Conservation (phyloP, 1,140 invertebrate genomes). For the Sminthurides bifidus region DNA sequence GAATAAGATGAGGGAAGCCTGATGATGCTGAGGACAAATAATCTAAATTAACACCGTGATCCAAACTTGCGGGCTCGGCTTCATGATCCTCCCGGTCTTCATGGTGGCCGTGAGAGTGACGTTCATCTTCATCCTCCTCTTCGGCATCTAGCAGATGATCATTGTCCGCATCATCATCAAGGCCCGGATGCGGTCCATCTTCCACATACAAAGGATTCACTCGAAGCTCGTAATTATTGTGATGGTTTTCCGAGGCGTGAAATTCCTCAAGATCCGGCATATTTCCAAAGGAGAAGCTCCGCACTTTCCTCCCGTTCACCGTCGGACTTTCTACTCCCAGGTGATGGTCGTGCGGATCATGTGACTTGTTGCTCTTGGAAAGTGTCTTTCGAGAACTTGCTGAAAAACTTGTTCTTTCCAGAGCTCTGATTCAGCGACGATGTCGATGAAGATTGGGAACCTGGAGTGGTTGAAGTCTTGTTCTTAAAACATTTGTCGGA, state of each 20-base stretch:
- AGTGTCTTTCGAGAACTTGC: too few relatives aligned
- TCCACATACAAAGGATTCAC: conserved; percentile 46
- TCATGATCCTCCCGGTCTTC: background rate
- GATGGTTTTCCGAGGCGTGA: conserved; percentile 40
- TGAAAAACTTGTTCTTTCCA: too few relatives aligned
- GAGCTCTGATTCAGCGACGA: too few relatives aligned
- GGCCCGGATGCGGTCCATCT: conserved; percentile 4
- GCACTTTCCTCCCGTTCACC: conserved; percentile 39
- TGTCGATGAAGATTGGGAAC: too few relatives aligned
- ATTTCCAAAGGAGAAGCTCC: conserved; percentile 63
- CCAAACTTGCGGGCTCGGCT: background rate
- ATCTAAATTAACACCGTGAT: conserved; percentile 6
- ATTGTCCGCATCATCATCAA: background rate
- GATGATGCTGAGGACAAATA: conserved; percentile 9
- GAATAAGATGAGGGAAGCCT: conserved; percentile 1
- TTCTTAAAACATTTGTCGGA: conserved; percentile 27
- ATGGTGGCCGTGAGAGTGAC: background rate
- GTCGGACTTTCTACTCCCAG: too few relatives aligned
- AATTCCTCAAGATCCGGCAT: conserved; percentile 59
- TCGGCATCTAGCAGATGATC: background rate
- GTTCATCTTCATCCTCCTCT: background rate
- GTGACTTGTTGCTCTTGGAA: too few relatives aligned
- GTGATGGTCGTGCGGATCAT: too few relatives aligned
- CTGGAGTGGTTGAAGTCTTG: too few relatives aligned
- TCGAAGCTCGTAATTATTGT: conserved; percentile 30